phyloP scores from a whole-genome alignment of 2,888 invertebrate genomes.

The Gymnosoma rotundatum region DNA sequence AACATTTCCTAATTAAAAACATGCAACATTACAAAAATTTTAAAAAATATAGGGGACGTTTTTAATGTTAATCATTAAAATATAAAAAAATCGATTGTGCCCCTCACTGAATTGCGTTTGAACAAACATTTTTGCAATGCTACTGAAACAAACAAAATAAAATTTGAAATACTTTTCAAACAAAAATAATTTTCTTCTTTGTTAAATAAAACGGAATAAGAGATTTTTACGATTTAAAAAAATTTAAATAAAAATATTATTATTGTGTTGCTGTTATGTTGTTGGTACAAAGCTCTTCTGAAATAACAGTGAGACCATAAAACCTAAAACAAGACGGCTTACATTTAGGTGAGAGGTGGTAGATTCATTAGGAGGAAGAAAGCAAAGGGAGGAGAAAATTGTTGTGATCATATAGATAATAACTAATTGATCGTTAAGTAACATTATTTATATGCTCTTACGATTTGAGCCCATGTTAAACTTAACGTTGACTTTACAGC shows the following conservation, averaged over 20 bases:
- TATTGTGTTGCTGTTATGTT: slow-evolving; percentile 17
- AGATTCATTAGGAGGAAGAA: slow-evolving; percentile 3
- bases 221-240: neutral
- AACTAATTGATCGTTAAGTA: slow-evolving; percentile 46
- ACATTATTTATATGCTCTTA: slow-evolving; percentile 60
- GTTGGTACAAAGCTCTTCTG: slow-evolving; percentile 30
- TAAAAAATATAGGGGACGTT: slow-evolving; percentile 16
- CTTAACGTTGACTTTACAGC: slow-evolving; percentile 46
- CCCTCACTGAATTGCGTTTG: slow-evolving; percentile 4
- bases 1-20: slow-evolving; percentile 39
- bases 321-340: slow-evolving; percentile 35
- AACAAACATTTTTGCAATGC: slow-evolving; percentile 52
- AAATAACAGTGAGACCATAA: slow-evolving; percentile 33
- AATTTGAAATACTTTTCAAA: slow-evolving; percentile 36
- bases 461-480: slow-evolving; percentile 60
- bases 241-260: slow-evolving; percentile 26
- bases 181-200: slow-evolving; percentile 17
- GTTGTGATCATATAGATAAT: slow-evolving; percentile 25
- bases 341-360: slow-evolving; percentile 8
- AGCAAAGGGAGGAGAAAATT: slow-evolving; percentile 10
- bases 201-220: slow-evolving; percentile 32
- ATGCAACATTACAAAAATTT: slow-evolving; percentile 60
- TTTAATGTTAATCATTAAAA: neutral
- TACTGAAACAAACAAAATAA: slow-evolving; percentile 46
- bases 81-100: neutral